phyloP scores from a whole-genome alignment of 2,888 invertebrate species.

The Punctoribates punctum region DNA sequence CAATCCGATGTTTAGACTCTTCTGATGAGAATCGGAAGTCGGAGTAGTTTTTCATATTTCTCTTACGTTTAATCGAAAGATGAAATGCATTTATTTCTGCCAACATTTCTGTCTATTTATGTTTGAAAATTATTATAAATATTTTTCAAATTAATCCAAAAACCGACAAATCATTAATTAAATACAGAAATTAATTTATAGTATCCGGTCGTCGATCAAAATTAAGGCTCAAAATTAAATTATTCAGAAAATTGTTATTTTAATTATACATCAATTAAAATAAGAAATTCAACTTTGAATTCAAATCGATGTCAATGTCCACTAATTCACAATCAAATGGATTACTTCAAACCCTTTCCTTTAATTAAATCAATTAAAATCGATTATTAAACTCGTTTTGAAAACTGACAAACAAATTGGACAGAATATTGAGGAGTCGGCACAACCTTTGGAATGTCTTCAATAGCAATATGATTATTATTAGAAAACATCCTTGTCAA shows the following conservation, averaged over 20 bases:
- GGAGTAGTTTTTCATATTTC: not conserved
- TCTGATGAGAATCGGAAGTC: slow-evolving; percentile 4
- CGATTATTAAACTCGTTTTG: too few species aligned
- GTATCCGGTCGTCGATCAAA: slow-evolving; percentile 14
- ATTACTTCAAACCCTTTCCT: too few species aligned
- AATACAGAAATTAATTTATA: slow-evolving; percentile 24
- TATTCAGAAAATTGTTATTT: not conserved
- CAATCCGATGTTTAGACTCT: not conserved
- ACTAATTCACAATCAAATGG: too few species aligned
- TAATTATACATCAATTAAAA: too few species aligned
- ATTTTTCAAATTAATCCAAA: not conserved
- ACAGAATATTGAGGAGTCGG: too few species aligned
- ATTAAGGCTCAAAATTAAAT: not conserved
- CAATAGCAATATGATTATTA: too few species aligned
- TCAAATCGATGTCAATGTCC: too few species aligned
- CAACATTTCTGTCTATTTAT: slow-evolving; percentile 21
- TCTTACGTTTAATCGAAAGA: not conserved
- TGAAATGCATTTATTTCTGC: not conserved
- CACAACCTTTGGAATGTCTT: too few species aligned
- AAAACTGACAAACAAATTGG: too few species aligned
- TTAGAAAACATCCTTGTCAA: too few species aligned
- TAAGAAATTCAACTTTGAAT: too few species aligned
- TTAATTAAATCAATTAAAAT: too few species aligned
- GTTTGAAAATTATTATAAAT: slow-evolving; percentile 25
- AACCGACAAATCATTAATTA: slow-evolving; percentile 30